Base-by-base conservation (phyloP, 2,888 invertebrate genomes). In the Acronicta psi region DNA sequence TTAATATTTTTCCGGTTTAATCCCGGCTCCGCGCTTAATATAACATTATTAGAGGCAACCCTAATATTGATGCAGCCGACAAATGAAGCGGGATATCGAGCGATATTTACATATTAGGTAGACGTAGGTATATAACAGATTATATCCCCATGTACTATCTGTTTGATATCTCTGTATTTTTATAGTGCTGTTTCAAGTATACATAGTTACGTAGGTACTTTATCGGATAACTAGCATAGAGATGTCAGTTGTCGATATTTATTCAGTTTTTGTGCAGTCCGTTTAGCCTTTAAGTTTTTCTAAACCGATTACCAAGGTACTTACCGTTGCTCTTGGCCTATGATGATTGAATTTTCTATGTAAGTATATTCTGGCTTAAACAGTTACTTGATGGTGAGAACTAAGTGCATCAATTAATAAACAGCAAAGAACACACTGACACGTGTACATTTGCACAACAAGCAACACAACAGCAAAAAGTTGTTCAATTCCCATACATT, bases 1-100 rank as follows among this genome's bases (percentile, higher is more conserved):
- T 60, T 52, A 66, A 42, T 23, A 43, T 18, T 0, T 38, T 17
- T 36, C 42, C 25, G 29, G 23, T 13, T n/a, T 41, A 60, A 67
- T 60, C 47, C 47, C 18, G 47, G 1, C 40, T 55, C 23, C 8
- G 36, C 9, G 20, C 43, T 29, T 51, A 54, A 56, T 53, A 40
- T 46, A 25, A 68, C 40, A 40, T 45, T 7, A 63, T 56, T 53
- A 50, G 29, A 41, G 73, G 47, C 81, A 83, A 60, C 85, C 86
- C 85, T 84, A 77, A 42, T 31, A 59, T 37, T 45, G 58, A 65
- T 75, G 67, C 64, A 74, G 73, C 75, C 73, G 77, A 79, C 80
- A 82, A 85, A 86, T 87, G 82, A 84, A 81, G 80, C 83, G 83
- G 79, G 75, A 77, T 86, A 85, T 83, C 81, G 81, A 79, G 77